Percentiles rank a stretch among this genome's conserved stretches.
Evolutionary conservation across 2,888 invertebrate genomes (phyloP).

Genomic region (Eupithecia inturbata): DNA sequence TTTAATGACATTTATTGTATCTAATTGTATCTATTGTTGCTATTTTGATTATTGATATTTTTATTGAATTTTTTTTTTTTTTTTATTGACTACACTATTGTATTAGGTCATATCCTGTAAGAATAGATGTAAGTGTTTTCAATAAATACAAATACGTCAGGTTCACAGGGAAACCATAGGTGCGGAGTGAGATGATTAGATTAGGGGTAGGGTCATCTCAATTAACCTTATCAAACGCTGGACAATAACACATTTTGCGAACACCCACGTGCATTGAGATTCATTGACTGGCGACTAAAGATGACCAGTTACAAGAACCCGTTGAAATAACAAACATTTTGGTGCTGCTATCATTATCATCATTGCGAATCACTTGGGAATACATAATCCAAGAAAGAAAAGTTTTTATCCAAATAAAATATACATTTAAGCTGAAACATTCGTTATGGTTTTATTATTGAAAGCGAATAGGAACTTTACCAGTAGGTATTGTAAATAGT

Average conservation of each 20-base stretch:
- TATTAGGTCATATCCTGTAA: too few species aligned
- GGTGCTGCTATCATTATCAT: neutral
- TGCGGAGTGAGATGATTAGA: slow-evolving; percentile 30
- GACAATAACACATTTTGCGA: slow-evolving; percentile 39
- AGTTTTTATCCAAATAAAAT: neutral
- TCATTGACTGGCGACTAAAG: slow-evolving; percentile 28
- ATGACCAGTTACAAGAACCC: neutral
- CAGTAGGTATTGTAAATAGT: neutral
- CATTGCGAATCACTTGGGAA: neutral
- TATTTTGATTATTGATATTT: too few species aligned
- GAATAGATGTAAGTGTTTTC: too few species aligned
- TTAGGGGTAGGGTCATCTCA: slow-evolving; percentile 36
- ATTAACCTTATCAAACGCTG: slow-evolving; percentile 43
- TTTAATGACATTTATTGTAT: too few species aligned
- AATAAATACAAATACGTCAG: too few species aligned
- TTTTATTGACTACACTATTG: too few species aligned
- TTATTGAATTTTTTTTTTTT: too few species aligned
- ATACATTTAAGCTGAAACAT: slow-evolving; percentile 12
- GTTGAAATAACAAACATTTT: neutral
- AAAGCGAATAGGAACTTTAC: neutral
- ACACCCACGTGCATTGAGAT: slow-evolving; percentile 37
- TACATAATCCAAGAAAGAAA: neutral
- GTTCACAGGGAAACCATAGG: neutral
- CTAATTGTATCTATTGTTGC: too few species aligned
- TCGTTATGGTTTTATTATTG: slow-evolving; percentile 4